A percentile compares a stretch with the other conserved stretches of the same genome.
Evolutionary conservation across 2,113 vertebrate species (phyloP).

Genomic region (Melozone crissalis): DNA sequence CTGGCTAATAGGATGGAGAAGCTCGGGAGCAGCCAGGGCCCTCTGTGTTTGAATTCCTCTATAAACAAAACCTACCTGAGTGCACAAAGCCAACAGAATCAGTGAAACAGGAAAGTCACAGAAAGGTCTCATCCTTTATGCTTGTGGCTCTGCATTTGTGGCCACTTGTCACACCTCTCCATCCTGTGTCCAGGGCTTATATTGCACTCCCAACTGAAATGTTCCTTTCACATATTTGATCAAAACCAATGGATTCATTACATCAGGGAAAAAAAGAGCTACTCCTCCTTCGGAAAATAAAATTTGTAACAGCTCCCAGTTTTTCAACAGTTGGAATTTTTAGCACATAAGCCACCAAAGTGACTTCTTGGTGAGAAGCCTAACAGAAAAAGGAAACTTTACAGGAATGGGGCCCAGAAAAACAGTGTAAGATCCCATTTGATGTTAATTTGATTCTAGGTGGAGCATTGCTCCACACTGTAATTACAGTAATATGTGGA

Average conservation of each 20-base stretch:
- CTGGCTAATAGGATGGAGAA: background rate
- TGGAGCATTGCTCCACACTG: background rate
- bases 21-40: background rate
- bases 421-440: background rate
- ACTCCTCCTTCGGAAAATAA: background rate
- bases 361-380: conserved; percentile 13
- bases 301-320: background rate
- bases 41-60: background rate
- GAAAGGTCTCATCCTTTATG: background rate
- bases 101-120: background rate
- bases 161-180: background rate
- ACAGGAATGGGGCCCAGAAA: background rate
- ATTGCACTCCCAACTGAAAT: background rate
- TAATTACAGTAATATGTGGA: background rate
- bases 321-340: conserved; percentile 5
- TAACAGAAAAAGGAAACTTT: conserved; percentile 18
- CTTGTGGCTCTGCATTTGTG: background rate
- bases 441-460: background rate
- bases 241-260: background rate
- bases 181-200: background rate
- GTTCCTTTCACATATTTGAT: background rate
- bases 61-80: background rate
- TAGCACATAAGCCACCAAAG: background rate
- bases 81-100: background rate
- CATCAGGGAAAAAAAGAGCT: background rate